Evolutionary conservation across 2,888 invertebrate genomes (phyloP), one percentile per base, ranked within the genome.

Genomic region (Rhamphomyia laevipes): DNA sequence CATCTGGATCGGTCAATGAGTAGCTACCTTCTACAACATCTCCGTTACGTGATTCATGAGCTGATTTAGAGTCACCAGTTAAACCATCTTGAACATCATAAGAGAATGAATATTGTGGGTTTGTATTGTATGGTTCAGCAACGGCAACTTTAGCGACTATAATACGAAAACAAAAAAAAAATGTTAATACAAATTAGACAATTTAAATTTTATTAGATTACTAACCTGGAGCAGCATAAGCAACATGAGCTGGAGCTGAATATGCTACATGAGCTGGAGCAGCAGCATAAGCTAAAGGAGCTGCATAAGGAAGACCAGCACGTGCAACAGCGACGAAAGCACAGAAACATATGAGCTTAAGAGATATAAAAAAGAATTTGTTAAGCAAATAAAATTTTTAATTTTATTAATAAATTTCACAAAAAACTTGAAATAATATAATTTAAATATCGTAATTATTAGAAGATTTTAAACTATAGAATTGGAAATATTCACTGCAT

Each of bases 11-110:
- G 21, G 66, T 63, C 10, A 74, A 62, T 9, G 73, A 73, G 59
- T 74, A 74, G 55, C 70, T 77, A 65, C 62, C 76, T 62, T 73
- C 72, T 47, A 78, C 77, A 58, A 69, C 70, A 67, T 76, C 76
- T 16, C 78, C 78, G 51, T 67, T 63, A 56, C 78, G 75, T 57
- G 73, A 72, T 68, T 78, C 77, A 53, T 74, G 73, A 66, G 77
- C 77, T 15, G 58, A 64, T 53, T 69, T 68, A 43, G 58, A 59
- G 55, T 70, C 70, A 17, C 70, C 68, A 23, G 69, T 69, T 17
- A 67, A 52, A 50, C 59, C 56, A 50, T 70, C 70, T 57, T 69
- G 63, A 18, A 70, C 61, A 35, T 66, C 65, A 52, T 70, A 70
- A 4, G 62, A 62, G 57, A 61, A 70, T 37, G 62, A 59, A 58